Percentiles rank a stretch among this genome's conserved stretches.
Evolutionary conservation across 2,797 vertebrate species (phyloP).

Genomic region (Pseudochirops cupreus): DNA sequence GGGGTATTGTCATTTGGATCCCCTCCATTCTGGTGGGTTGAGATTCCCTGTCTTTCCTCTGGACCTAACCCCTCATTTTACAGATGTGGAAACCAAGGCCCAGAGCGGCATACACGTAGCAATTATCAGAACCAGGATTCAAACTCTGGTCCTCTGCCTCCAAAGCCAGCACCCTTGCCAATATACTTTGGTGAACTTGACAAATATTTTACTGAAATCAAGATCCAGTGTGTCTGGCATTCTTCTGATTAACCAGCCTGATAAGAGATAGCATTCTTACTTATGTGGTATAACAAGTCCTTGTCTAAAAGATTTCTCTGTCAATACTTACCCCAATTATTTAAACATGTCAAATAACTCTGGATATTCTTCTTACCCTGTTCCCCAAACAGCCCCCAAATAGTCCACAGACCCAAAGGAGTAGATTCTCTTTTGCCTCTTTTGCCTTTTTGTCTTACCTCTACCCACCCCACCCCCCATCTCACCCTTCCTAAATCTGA

Average conservation of each 20-base stretch:
- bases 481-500: background rate
- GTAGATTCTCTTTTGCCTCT: background rate
- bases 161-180: background rate
- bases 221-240: background rate
- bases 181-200: background rate
- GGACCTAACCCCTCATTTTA: background rate
- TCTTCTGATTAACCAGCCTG: background rate
- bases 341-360: background rate
- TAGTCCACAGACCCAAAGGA: background rate
- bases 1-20: background rate
- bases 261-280: background rate
- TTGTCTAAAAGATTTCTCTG: background rate
- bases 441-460: background rate
- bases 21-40: background rate
- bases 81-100: background rate
- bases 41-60: background rate
- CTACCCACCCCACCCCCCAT: background rate
- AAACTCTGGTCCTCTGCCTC: background rate
- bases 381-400: background rate
- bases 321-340: background rate
- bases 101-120: background rate
- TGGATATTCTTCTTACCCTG: background rate
- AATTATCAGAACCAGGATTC: background rate
- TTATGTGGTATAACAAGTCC: background rate
- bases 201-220: background rate